Evolutionary conservation across 2,888 invertebrate genomes (phyloP), one percentile per base, ranked within the genome.

Genomic region (Oscheius onirici): DNA sequence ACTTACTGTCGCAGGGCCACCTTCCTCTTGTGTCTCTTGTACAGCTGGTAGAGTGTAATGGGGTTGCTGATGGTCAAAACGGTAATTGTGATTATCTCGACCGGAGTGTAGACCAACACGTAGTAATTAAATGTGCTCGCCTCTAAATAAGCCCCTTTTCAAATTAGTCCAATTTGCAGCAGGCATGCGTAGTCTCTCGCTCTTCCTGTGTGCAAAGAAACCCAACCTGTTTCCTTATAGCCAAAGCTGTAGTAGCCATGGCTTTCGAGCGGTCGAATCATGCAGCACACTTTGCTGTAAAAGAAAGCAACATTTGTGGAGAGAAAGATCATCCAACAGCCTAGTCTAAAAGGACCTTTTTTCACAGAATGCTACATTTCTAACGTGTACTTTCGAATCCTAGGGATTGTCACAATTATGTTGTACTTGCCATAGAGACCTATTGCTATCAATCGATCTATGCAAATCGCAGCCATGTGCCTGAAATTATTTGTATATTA

Each of bases 371-470:
- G 13, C 20, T 13, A 51, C 3, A 15, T 49, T n/a, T 11, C 44
- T 20, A 51, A 78, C 79, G 82, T 82, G 52, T 81, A 85, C 22
- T 60, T 69, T 20, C 74, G 60, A 41, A 81, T 77, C 54, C 85
- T 72, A 41, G 63, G 65, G 3, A 77, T 74, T 1, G 84, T 82
- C 11, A 87, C 80, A n/a, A 87, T 72, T 49, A 73, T 73, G 55
- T 79, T 82, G 75, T 87, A 87, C 26, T 79, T 71, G 15, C 84
- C 82, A 69, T 84, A 84, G 6, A 85, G 73, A 63, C 84, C 82
- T 22, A 87, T 86, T 24, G 87, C 87, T 8, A 86, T 74, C 44
- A 86, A 74, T 20, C 87, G 80, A 69, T 87, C 87, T n/a, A 87
- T 63, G 55, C 87, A 85, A 49, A 87, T 87, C 28, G 86, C 87